Conservation (phyloP, 2,888 invertebrate genomes). For the Acrobasis suavella region DNA sequence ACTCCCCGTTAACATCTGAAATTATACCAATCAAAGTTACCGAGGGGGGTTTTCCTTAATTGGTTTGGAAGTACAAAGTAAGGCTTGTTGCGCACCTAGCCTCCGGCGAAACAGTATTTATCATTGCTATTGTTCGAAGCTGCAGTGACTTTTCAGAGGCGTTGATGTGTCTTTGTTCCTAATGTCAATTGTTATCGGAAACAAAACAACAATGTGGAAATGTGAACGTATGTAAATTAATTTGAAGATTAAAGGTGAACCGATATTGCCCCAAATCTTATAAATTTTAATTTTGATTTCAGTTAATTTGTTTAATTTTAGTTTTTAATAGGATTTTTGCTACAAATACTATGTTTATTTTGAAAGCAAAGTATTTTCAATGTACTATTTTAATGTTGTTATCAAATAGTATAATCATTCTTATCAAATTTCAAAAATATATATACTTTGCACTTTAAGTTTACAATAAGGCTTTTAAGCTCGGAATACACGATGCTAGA, state of each 20-base stretch:
- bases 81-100: slow-evolving; percentile 60
- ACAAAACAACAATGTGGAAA: slow-evolving; percentile 37
- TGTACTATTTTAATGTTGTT: no score
- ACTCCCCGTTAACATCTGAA: slow-evolving; percentile 26
- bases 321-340: no score
- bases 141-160: slow-evolving; percentile 19
- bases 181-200: slow-evolving; percentile 42
- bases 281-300: no score
- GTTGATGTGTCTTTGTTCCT: slow-evolving; percentile 55
- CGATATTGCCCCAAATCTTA: neutral
- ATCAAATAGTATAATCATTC: no score
- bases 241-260: slow-evolving; percentile 3
- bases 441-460: no score
- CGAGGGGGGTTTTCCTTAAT: slow-evolving; percentile 43
- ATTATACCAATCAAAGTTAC: slow-evolving; percentile 33
- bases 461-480: no score
- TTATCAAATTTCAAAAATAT: no score
- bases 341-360: no score
- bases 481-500: no score
- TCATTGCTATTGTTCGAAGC: slow-evolving; percentile 60
- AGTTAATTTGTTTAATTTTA: no score
- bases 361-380: no score
- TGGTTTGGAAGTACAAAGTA: slow-evolving; percentile 47
- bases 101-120: slow-evolving; percentile 68
- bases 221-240: slow-evolving; percentile 12